Evolutionary conservation across 2,797 vertebrate species (phyloP), one percentile per base, ranked within the genome.

Genomic region (Fistularia tabacaria): DNA sequence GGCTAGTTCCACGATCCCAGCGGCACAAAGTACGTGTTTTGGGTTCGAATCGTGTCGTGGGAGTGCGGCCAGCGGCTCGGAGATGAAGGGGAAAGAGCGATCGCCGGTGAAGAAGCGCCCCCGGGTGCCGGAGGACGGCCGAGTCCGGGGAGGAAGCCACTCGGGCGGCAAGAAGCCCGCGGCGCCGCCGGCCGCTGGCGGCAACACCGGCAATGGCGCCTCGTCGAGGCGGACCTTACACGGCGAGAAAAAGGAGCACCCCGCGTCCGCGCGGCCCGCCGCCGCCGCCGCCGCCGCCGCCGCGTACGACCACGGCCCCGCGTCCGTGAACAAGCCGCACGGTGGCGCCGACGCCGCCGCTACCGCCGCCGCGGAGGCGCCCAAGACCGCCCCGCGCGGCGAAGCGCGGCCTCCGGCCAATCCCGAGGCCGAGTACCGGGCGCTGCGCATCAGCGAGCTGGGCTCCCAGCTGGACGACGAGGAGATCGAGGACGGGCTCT

Each of bases 41-140:
- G 1, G 7, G 5, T 6, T 11, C 2, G 5, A 45, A 9, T 14
- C 13, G 45, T 1, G 45, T 13, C 13, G 14, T 12, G 8, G 6
- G 8, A 15, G 13, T 46, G 9, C 10, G 10, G 10, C 47, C 46
- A 25, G 14, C 51, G n/a, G 40, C 14, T 38, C 43, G 54, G 77
- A 82, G 54, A 98, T 97, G 96, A 98, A 97, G 83, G 94, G 94
- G 49, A 97, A 95, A 79, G 96, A 98, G 82, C 92, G 94, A 69
- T 96, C 95, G 9, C 95, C 96, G 12, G 87, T 93, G 42, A 98
- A 96, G 71, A 98, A 98, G 69, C 95, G 95, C 55, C 89, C 93
- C 15, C 92, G 96, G 63, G 92, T 88, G 85, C 84, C 78, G 57
- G 94, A 95, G 43, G 94, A 95, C 37, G 85, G 92, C 70, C 89